Evolutionary conservation across 2,888 invertebrate genomes (phyloP).

Genomic region (Cetonia aurata): DNA sequence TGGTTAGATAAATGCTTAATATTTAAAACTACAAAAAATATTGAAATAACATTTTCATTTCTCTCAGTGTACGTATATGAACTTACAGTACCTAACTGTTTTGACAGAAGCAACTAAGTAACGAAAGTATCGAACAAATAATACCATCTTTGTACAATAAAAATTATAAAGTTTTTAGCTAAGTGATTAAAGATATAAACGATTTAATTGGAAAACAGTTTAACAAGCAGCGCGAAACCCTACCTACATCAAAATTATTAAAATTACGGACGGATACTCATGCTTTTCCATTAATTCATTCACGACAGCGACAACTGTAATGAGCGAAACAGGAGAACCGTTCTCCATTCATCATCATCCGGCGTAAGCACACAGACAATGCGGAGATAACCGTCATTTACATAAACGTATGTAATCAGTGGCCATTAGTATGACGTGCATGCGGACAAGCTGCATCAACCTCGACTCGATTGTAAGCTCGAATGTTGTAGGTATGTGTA

Average conservation of each 20-base stretch:
- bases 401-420: slow-evolving; percentile 42
- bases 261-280: slow-evolving; percentile 8
- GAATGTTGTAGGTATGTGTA: neutral
- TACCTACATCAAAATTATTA: slow-evolving; percentile 12
- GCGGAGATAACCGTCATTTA: slow-evolving; percentile 42
- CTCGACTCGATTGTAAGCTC: neutral
- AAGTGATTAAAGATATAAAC: too few species aligned
- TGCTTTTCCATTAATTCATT: slow-evolving; percentile 21
- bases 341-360: slow-evolving; percentile 35
- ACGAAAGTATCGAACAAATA: too few species aligned
- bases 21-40: too few species aligned
- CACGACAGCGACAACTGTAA: slow-evolving; percentile 22
- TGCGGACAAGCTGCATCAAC: slow-evolving; percentile 12
- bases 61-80: too few species aligned
- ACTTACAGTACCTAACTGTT: too few species aligned
- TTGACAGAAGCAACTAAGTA: too few species aligned
- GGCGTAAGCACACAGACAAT: slow-evolving; percentile 37
- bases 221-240: neutral
- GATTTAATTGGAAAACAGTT: too few species aligned
- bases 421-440: slow-evolving; percentile 29
- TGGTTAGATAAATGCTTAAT: too few species aligned
- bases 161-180: too few species aligned
- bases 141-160: too few species aligned
- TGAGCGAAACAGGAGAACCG: slow-evolving; percentile 29
- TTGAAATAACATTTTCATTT: too few species aligned